Conservation (phyloP, 2,113 vertebrate genomes). For the Oreochromis spilurus region DNA sequence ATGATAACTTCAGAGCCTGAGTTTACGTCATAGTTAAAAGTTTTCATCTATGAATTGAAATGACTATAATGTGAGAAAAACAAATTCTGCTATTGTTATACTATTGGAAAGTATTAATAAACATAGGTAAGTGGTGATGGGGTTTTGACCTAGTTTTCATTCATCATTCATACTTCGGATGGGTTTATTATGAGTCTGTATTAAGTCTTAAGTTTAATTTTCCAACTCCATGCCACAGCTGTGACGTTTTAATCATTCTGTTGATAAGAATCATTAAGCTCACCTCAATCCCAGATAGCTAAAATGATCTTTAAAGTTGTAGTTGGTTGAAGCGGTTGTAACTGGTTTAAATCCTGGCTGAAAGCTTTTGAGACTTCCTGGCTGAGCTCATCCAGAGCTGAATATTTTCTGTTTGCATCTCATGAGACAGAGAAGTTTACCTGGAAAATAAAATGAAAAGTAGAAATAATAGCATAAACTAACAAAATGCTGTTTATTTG, state of each 20-base stretch:
- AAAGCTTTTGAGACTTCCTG: neutral
- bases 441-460: neutral
- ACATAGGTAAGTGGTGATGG: neutral
- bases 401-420: neutral
- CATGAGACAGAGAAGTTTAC: neutral
- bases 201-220: neutral
- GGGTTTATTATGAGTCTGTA: neutral
- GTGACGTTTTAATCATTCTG: neutral
- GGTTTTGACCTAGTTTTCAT: neutral
- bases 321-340: neutral
- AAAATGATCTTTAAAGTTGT: neutral
- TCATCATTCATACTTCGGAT: neutral
- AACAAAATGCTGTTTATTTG: neutral
- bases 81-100: neutral
- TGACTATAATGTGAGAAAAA: neutral
- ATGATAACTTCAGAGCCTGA: neutral
- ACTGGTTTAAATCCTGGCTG: neutral
- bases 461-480: neutral
- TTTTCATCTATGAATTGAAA: neutral
- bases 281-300: neutral
- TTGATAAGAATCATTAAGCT: neutral
- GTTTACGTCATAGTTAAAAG: neutral
- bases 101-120: neutral
- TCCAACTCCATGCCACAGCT: neutral
- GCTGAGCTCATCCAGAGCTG: neutral